phyloP scores from a whole-genome alignment of 2,797 vertebrate genomes.

The Microctenopoma steveboyesi region DNA sequence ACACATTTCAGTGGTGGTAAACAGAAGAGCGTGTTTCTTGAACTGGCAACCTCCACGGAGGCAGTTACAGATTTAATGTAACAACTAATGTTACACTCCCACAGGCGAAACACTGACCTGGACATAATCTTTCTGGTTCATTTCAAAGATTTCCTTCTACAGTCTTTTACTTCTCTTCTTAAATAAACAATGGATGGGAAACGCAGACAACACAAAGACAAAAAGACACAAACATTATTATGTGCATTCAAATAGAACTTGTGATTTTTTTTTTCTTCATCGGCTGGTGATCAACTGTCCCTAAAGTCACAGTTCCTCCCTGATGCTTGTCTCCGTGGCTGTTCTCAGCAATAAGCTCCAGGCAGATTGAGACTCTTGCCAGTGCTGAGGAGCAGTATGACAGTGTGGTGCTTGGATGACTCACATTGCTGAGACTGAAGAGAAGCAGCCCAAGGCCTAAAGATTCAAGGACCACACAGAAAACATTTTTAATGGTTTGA shows the following conservation, averaged over 20 bases:
- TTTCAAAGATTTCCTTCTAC: slow-evolving; percentile 7
- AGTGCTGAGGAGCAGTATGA: slow-evolving; percentile 24
- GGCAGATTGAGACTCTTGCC: slow-evolving; percentile 39
- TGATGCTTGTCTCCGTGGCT: slow-evolving; percentile 17
- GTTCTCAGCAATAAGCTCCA: slow-evolving; percentile 33
- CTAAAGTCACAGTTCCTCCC: slow-evolving; percentile 25
- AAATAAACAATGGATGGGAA: background rate
- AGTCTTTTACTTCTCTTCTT: slow-evolving; percentile 4
- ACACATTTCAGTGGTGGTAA: slow-evolving; percentile 28
- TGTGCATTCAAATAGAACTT: slow-evolving; percentile 15
- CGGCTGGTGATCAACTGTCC: slow-evolving; percentile 5
- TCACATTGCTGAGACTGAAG: slow-evolving; percentile 44
- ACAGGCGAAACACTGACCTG: slow-evolving; percentile 45
- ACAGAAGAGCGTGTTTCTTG: slow-evolving; percentile 29
- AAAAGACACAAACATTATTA: slow-evolving; percentile 12
- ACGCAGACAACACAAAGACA: background rate
- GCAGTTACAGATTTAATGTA: slow-evolving; percentile 27
- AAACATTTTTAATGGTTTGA: slow-evolving; percentile 8
- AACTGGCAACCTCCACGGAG: slow-evolving; percentile 5
- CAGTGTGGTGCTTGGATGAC: slow-evolving; percentile 40
- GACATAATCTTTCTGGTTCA: slow-evolving; percentile 17
- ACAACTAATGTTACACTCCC: slow-evolving; percentile 24
- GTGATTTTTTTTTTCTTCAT: slow-evolving; percentile 33
- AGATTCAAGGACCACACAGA: slow-evolving; percentile 14
- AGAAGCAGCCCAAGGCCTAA: slow-evolving; percentile 27